These are phyloP conservation scores for Hippopotamus amphibius DNA, from an alignment of 2,113 vertebrate species.

Conservation along the genomic window DNA sequence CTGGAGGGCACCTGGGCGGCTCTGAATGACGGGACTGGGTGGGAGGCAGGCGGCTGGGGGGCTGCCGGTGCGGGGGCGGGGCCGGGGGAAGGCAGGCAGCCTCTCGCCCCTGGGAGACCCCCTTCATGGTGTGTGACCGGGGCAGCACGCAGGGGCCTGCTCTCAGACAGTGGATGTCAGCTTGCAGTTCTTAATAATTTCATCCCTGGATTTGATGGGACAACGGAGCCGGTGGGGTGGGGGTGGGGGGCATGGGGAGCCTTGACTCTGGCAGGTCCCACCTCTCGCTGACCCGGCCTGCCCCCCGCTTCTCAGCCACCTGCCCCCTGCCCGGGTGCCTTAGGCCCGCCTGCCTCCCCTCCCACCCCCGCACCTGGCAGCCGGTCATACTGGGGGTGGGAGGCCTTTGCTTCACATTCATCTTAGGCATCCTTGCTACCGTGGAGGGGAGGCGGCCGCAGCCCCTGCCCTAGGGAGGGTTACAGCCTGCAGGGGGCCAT, in stretches of 20 bases:
- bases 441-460: no score
- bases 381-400: no score
- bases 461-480: neutral
- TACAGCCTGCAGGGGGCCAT: neutral
- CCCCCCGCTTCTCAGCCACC: neutral
- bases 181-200: neutral
- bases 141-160: neutral
- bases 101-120: neutral
- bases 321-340: neutral
- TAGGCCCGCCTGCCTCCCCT: neutral
- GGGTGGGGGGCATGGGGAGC: accelerated
- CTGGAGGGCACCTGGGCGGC: neutral
- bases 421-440: neutral
- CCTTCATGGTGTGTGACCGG: accelerated
- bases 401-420: accelerated
- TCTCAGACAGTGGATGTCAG: neutral
- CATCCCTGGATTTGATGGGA: neutral
- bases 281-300: neutral
- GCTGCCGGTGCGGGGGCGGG: accelerated
- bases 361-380: neutral
- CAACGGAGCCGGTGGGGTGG: no score
- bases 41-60: neutral
- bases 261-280: accelerated
- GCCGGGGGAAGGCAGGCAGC: neutral
- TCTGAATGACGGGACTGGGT: neutral